A percentile compares a stretch with the other conserved stretches of the same genome.
Evolutionary conservation across 2,113 vertebrate genomes (phyloP).

Genomic region (Scartelaos histophorus): DNA sequence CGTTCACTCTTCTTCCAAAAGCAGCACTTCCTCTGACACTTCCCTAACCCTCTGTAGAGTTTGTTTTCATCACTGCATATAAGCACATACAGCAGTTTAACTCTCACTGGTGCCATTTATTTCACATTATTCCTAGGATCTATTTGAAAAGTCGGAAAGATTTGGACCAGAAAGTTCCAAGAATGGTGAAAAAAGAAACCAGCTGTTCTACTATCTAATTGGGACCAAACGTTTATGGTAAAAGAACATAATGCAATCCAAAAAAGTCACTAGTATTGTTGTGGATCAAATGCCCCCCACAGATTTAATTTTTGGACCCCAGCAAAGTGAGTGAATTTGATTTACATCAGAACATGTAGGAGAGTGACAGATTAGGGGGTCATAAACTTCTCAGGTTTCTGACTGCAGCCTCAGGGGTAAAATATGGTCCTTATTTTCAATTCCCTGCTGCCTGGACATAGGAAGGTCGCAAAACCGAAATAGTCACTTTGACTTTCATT

Average conservation of each 20-base stretch:
- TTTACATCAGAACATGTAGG: conserved; percentile 59
- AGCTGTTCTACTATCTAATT: background rate
- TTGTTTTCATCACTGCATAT: conserved; percentile 41
- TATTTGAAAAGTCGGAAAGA: background rate
- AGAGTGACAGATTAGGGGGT: conserved; percentile 52
- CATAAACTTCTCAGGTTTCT: conserved; percentile 46
- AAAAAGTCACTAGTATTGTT: conserved; percentile 1
- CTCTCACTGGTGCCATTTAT: conserved; percentile 14
- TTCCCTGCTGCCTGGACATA: conserved; percentile 30
- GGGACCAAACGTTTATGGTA: background rate
- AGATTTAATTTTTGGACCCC: conserved; percentile 35
- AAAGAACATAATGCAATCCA: background rate
- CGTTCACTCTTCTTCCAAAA: conserved; percentile 13
- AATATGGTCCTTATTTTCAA: conserved; percentile 40
- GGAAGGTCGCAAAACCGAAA: conserved; percentile 1
- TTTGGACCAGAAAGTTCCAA: background rate
- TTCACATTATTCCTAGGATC: conserved; percentile 14
- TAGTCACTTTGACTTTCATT: background rate
- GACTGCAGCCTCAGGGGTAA: conserved; percentile 32
- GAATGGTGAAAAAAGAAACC: background rate
- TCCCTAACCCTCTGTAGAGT: conserved; percentile 16
- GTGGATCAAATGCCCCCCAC: conserved; percentile 19
- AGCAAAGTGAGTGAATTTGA: conserved; percentile 60
- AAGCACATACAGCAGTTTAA: background rate
- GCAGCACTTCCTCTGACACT: conserved; percentile 4